phyloP scores from a whole-genome alignment of 2,888 invertebrate genomes.

The Caradrina kadenii region DNA sequence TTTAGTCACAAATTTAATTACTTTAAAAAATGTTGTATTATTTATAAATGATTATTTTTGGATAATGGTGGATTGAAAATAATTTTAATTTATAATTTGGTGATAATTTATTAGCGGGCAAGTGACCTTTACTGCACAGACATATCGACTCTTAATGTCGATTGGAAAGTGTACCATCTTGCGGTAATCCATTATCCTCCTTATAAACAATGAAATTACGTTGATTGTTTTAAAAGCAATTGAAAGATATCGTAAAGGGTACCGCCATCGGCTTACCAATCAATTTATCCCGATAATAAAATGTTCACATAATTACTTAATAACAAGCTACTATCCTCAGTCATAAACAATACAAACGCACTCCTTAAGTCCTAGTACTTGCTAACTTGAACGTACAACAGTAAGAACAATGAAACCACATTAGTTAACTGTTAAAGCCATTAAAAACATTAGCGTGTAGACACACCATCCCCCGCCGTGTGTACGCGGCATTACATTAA shows the following conservation, averaged over 20 bases:
- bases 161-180: background rate
- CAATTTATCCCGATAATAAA: background rate
- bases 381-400: slow-evolving; percentile 11
- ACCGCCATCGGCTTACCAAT: background rate
- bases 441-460: slow-evolving; percentile 40
- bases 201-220: background rate
- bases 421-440: slow-evolving; percentile 33
- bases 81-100: too few relatives aligned
- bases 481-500: slow-evolving; percentile 56
- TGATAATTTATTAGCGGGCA: too few relatives aligned
- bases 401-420: slow-evolving; percentile 30
- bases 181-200: slow-evolving; percentile 2
- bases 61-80: too few relatives aligned
- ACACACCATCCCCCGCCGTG: slow-evolving; percentile 23
- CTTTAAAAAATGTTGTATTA: too few relatives aligned
- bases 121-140: too few relatives aligned
- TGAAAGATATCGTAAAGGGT: background rate
- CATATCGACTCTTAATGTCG: background rate
- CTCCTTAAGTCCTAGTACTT: background rate
- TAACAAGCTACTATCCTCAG: too few relatives aligned
- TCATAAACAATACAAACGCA: background rate
- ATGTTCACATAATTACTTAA: background rate
- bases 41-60: too few relatives aligned
- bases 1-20: too few relatives aligned
- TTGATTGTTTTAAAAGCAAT: background rate